These are phyloP conservation scores for Rhinichthys klamathensis DNA, from an alignment of 2,113 vertebrate genomes.

Conservation along the genomic window DNA sequence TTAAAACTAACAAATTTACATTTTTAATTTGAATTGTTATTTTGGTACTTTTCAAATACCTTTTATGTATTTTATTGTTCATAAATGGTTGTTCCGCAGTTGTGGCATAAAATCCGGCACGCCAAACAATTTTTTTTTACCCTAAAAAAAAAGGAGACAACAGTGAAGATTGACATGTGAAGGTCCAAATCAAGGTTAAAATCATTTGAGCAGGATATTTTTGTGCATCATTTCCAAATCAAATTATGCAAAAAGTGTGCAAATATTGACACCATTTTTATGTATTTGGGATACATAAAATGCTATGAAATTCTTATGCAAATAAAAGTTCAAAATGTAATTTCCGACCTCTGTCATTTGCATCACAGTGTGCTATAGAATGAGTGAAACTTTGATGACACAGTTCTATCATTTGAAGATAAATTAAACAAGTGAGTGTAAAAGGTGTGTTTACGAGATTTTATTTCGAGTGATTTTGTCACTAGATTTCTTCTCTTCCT, in stretches of 20 bases:
- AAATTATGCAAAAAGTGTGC: not conserved
- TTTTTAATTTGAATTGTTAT: too few relatives aligned
- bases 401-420: not conserved
- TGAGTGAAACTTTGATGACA: too few relatives aligned
- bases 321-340: too few relatives aligned
- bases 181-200: not conserved
- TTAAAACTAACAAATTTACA: not conserved
- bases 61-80: not conserved
- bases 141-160: not conserved
- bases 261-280: too few relatives aligned
- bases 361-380: too few relatives aligned
- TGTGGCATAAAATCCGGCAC: not conserved
- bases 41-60: not conserved
- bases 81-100: not conserved
- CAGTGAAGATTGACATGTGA: not conserved
- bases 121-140: not conserved
- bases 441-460: not conserved
- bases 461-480: not conserved
- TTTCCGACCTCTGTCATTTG: too few relatives aligned
- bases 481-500: conserved; percentile 9
- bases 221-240: not conserved
- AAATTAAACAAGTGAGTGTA: not conserved
- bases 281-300: not conserved
- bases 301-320: not conserved
- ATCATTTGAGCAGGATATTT: not conserved